A percentile compares a stretch with the other conserved stretches of the same genome.
Conservation (phyloP, 2,797 vertebrate species). For the Argentina silus region DNA sequence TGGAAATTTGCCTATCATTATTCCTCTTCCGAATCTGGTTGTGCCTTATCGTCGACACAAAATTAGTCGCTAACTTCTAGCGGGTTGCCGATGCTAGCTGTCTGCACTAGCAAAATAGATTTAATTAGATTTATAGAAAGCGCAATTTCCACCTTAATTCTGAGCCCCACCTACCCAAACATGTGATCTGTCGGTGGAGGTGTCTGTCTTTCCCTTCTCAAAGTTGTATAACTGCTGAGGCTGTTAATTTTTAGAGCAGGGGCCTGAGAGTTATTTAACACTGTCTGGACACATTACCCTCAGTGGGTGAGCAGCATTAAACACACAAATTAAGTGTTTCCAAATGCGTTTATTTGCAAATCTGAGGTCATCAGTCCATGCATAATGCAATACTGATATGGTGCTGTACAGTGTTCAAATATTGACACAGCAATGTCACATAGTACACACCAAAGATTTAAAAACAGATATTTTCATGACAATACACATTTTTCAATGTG, state of each 20-base stretch:
- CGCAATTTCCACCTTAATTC: no score
- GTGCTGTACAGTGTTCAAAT: constrained; percentile 50
- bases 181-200: neutral
- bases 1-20: no score
- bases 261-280: constrained; percentile 4
- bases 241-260: constrained; percentile 41
- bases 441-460: constrained; percentile 13
- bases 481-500: neutral
- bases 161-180: constrained; percentile 5
- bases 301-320: constrained; percentile 39
- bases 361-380: constrained; percentile 46
- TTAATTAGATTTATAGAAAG: no score
- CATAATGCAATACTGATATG: constrained; percentile 52
- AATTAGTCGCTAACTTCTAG: no score
- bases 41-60: no score
- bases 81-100: constrained; percentile 22
- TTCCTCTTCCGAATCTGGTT: no score
- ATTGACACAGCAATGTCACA: constrained; percentile 38
- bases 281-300: constrained; percentile 35
- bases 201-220: no score
- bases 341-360: constrained; percentile 60
- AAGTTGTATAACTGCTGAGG: constrained; percentile 29
- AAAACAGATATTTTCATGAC: neutral
- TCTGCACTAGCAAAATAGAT: neutral
- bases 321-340: constrained; percentile 48